Conservation (phyloP, 2,113 vertebrate species). For the Laticauda laticaudata region DNA sequence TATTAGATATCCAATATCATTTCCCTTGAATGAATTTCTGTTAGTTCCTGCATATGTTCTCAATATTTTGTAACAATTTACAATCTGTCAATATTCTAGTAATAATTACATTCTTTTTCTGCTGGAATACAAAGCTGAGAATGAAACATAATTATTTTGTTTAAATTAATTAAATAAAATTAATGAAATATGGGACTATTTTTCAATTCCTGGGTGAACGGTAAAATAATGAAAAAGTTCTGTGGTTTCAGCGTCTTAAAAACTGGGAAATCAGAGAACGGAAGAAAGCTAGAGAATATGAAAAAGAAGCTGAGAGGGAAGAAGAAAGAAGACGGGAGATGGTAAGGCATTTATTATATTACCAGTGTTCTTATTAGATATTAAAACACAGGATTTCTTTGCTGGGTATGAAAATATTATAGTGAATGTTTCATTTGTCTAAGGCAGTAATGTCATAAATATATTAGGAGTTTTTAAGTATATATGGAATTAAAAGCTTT, state of each 20-base stretch:
- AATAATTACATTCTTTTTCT: background rate
- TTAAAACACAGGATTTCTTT: background rate
- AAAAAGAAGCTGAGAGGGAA: slow-evolving; percentile 92
- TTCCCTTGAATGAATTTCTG: background rate
- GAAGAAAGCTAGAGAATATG: slow-evolving; percentile 94
- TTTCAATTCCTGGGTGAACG: background rate
- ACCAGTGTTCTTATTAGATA: background rate
- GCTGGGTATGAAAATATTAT: background rate
- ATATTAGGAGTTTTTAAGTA: background rate
- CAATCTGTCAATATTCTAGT: background rate
- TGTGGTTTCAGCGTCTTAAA: slow-evolving; percentile 84
- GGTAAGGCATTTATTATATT: slow-evolving; percentile 67
- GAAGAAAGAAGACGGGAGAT: slow-evolving; percentile 93
- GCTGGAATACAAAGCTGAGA: background rate
- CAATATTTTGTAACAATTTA: background rate
- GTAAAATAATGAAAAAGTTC: background rate
- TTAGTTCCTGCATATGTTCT: background rate
- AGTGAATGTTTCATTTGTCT: background rate
- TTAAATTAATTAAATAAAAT: background rate
- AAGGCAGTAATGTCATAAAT: background rate
- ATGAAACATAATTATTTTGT: background rate
- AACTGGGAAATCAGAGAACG: slow-evolving; percentile 98
- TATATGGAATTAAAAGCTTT: background rate
- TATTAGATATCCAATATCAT: background rate
- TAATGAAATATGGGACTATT: background rate